phyloP scores from a whole-genome alignment of 2,888 invertebrate genomes.

The Dichetophora obliterata region DNA sequence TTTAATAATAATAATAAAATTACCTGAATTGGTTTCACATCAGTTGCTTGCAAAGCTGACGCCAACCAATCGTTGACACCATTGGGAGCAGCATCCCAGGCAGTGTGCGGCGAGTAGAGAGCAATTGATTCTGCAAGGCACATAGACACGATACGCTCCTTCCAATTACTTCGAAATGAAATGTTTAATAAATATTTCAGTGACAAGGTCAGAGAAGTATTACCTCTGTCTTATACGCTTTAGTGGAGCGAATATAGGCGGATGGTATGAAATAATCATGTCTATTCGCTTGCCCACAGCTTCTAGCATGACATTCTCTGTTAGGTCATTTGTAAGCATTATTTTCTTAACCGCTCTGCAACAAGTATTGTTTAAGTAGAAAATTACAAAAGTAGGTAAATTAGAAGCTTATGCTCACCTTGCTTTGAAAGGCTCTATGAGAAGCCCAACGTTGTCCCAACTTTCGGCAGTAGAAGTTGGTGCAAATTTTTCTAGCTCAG shows the following conservation, averaged over 20 bases:
- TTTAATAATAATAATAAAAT: no score
- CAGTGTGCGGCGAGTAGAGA: constrained; percentile 93
- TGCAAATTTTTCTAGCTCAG: constrained; percentile 78
- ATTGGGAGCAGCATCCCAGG: constrained; percentile 85
- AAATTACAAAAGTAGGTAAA: not conserved
- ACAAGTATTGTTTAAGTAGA: constrained; percentile 52
- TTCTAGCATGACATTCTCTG: constrained; percentile 87
- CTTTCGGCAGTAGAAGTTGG: constrained; percentile 80
- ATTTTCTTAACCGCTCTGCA: constrained; percentile 73
- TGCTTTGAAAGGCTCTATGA: constrained; percentile 82
- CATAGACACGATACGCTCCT: constrained; percentile 83
- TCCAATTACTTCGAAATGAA: constrained; percentile 73
- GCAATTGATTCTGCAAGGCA: constrained; percentile 89
- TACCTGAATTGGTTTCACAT: constrained; percentile 57
- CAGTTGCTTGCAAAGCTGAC: constrained; percentile 62
- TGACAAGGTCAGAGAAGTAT: constrained; percentile 42
- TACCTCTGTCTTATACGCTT: constrained; percentile 86
- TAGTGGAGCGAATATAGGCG: constrained; percentile 90
- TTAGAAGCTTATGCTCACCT: constrained; percentile 64
- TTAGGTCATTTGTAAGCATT: constrained; percentile 92
- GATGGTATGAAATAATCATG: constrained; percentile 94
- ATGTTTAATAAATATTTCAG: not conserved
- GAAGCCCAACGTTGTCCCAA: constrained; percentile 96
- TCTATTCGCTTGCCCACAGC: constrained; percentile 78
- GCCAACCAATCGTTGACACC: constrained; percentile 97